Evolutionary conservation across 2,797 vertebrate genomes (phyloP).

Genomic region (Parotocinclus haroldoi): DNA sequence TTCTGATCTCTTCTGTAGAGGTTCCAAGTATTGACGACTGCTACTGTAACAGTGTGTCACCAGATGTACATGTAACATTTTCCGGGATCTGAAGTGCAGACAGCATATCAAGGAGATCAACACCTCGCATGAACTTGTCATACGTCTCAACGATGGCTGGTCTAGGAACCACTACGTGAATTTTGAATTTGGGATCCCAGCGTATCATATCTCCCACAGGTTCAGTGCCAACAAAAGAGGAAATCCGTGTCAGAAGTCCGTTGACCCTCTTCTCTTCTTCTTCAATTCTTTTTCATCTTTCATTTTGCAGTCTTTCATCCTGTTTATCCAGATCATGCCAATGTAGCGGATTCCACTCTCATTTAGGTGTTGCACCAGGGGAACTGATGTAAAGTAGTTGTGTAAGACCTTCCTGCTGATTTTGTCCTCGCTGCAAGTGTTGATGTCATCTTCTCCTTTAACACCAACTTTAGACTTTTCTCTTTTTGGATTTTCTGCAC

Average conservation of each 20-base stretch:
- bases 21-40: conserved; percentile 48
- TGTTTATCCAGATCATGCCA: conserved; percentile 35
- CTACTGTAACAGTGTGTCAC: conserved; percentile 44
- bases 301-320: conserved; percentile 24
- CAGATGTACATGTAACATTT: too few species aligned
- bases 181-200: conserved; percentile 44
- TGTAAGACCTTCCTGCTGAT: conserved; percentile 35
- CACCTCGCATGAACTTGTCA: too few species aligned
- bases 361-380: conserved; percentile 24
- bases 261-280: conserved; percentile 32
- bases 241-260: conserved; percentile 35
- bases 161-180: conserved; percentile 42
- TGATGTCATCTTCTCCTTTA: conserved; percentile 43
- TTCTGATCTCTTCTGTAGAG: conserved; percentile 49
- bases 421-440: conserved; percentile 39
- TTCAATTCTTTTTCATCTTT: conserved; percentile 33
- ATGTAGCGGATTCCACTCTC: conserved; percentile 39
- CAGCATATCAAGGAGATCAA: too few species aligned
- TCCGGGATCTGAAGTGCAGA: too few species aligned
- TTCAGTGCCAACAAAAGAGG: conserved; percentile 34
- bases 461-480: conserved; percentile 36
- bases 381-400: conserved; percentile 43
- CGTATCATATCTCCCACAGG: conserved; percentile 25
- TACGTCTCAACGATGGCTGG: too few species aligned
- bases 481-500: conserved; percentile 17